A percentile compares a stretch with the other conserved stretches of the same genome.
Conservation (phyloP, 1,140 invertebrate genomes). For the Cyclina sinensis region DNA sequence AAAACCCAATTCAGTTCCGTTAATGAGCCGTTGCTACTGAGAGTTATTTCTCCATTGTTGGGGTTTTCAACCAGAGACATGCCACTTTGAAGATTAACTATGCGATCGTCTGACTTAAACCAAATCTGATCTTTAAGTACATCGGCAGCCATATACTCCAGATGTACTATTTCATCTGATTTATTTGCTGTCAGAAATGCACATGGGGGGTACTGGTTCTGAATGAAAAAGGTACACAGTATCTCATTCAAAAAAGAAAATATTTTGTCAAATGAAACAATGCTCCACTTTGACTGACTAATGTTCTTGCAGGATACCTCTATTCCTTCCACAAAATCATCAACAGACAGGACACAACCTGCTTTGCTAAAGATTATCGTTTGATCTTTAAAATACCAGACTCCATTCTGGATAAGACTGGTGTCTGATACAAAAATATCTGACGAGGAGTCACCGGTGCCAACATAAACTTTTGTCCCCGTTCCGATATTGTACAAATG, state of each 20-base stretch:
- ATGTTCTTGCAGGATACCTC: neutral
- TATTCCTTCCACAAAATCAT: neutral
- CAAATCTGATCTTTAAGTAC: neutral
- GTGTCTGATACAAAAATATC: neutral
- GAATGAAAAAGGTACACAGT: neutral
- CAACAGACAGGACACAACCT: neutral
- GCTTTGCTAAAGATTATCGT: neutral
- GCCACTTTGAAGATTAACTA: neutral
- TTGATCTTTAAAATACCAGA: neutral
- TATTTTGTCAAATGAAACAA: neutral
- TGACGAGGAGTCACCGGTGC: neutral
- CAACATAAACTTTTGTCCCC: neutral
- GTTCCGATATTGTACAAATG: neutral
- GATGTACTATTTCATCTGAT: neutral
- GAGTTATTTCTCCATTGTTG: neutral
- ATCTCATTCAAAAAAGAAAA: neutral
- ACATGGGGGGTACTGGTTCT: neutral
- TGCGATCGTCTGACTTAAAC: neutral
- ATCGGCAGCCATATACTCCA: neutral
- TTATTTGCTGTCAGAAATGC: neutral
- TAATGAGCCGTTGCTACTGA: neutral
- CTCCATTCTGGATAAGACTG: neutral
- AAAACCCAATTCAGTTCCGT: neutral
- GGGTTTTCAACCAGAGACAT: neutral
- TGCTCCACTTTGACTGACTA: neutral